Conservation (phyloP, 2,888 invertebrate genomes). For the Oasisia sp. region DNA sequence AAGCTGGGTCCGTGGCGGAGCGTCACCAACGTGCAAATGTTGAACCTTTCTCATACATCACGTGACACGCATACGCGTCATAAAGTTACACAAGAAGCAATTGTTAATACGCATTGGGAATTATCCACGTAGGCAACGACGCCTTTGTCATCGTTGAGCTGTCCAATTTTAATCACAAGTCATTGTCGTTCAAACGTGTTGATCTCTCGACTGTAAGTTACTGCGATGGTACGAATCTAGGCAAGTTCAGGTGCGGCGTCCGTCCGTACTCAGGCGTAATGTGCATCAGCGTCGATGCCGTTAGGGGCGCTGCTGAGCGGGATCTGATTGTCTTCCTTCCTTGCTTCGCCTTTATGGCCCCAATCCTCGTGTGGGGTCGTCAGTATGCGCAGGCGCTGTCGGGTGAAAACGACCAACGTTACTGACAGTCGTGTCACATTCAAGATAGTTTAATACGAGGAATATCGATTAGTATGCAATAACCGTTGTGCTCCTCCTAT, state of each 20-base stretch:
- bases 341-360: slow-evolving; percentile 44
- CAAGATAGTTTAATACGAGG: not conserved
- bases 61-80: not conserved
- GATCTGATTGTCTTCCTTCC: not conserved
- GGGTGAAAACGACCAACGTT: slow-evolving; percentile 23
- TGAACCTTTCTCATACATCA: too few species aligned
- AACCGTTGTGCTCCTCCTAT: too few species aligned
- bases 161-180: not conserved
- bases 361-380: slow-evolving; percentile 53
- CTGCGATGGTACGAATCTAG: not conserved
- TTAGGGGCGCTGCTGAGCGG: not conserved
- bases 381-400: slow-evolving; percentile 46
- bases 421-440: not conserved
- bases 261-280: not conserved
- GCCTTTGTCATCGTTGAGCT: not conserved
- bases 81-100: not conserved
- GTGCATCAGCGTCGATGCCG: not conserved
- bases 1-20: too few species aligned
- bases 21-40: too few species aligned
- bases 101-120: not conserved
- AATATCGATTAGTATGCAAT: not conserved
- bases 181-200: not conserved
- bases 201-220: not conserved
- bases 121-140: not conserved
- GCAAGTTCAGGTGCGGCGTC: not conserved